These are phyloP conservation scores for Aradus depressus DNA, from an alignment of 2,888 invertebrate species.

Conservation along the genomic window DNA sequence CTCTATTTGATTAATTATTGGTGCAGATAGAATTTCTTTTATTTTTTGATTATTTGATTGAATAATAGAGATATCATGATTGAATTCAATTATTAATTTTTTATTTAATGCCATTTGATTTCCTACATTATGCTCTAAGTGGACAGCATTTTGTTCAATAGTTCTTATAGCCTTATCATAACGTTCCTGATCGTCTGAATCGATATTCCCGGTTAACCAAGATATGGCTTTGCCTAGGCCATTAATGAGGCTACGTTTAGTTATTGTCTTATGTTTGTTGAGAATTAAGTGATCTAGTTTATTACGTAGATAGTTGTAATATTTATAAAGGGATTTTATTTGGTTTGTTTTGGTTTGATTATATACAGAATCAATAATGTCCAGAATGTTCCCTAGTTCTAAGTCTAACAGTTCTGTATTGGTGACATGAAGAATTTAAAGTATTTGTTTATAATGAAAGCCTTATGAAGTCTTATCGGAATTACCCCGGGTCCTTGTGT, in stretches of 20 bases:
- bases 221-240: neutral
- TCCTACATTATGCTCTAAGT: slow-evolving; percentile 15
- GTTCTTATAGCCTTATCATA: slow-evolving; percentile 15
- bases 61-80: slow-evolving; percentile 7
- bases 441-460: neutral
- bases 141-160: slow-evolving; percentile 12
- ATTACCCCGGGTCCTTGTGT: slow-evolving; percentile 12
- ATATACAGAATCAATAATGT: too few species aligned
- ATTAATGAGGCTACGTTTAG: slow-evolving; percentile 16
- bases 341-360: neutral
- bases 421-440: slow-evolving; percentile 6
- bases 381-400: slow-evolving; percentile 1
- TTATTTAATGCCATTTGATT: slow-evolving; percentile 11
- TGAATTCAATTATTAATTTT: slow-evolving; percentile 15
- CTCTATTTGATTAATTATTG: too few species aligned
- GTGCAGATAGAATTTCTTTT: too few species aligned
- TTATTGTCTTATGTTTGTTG: neutral
- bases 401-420: neutral
- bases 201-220: slow-evolving; percentile 17
- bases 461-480: slow-evolving; percentile 12
- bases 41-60: slow-evolving; percentile 3
- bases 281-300: too few species aligned
- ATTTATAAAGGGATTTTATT: neutral
- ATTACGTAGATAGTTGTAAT: too few species aligned
- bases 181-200: slow-evolving; percentile 12